Percentiles rank a stretch among this genome's conserved stretches.
These are phyloP conservation scores for Dioctria rufipes DNA, from an alignment of 2,888 invertebrate genomes.

Conservation along the genomic window DNA sequence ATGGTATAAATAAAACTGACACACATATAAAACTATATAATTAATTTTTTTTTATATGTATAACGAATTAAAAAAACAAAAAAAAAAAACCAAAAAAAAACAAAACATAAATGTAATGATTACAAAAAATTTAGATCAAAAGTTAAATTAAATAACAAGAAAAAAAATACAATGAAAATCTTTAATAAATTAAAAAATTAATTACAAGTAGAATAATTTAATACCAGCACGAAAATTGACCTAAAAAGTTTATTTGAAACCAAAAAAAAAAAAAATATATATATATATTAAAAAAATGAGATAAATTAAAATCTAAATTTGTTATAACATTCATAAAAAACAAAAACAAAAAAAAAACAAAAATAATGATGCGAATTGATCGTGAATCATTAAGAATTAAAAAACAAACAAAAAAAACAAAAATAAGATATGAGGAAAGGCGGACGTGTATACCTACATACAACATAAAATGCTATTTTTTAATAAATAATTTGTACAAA, in stretches of 20 bases:
- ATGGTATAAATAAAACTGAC: conserved; percentile 18
- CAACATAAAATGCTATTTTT: conserved; percentile 39
- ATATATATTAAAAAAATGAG: conserved; percentile 9
- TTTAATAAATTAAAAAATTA: background rate
- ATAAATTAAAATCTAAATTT: conserved; percentile 14
- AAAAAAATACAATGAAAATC: background rate
- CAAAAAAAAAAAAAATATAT: background rate
- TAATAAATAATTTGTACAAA: conserved; percentile 50
- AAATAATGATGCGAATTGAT: conserved; percentile 6
- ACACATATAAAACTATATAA: conserved; percentile 18
- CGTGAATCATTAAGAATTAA: conserved; percentile 34
- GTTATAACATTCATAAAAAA: conserved; percentile 26
- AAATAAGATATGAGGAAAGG: background rate
- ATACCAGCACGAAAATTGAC: conserved; percentile 36
- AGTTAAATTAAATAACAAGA: conserved; percentile 16
- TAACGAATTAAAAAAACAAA: background rate
- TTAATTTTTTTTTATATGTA: conserved; percentile 19
- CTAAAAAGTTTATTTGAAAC: background rate
- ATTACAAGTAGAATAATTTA: conserved; percentile 37
- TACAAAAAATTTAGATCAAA: conserved; percentile 21
- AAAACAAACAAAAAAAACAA: background rate
- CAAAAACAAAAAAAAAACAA: background rate
- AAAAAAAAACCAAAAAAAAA: too few relatives aligned
- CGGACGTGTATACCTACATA: background rate
- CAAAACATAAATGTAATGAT: conserved; percentile 31